Conservation (phyloP, 2,888 invertebrate species). For the Chrysolina americana region DNA sequence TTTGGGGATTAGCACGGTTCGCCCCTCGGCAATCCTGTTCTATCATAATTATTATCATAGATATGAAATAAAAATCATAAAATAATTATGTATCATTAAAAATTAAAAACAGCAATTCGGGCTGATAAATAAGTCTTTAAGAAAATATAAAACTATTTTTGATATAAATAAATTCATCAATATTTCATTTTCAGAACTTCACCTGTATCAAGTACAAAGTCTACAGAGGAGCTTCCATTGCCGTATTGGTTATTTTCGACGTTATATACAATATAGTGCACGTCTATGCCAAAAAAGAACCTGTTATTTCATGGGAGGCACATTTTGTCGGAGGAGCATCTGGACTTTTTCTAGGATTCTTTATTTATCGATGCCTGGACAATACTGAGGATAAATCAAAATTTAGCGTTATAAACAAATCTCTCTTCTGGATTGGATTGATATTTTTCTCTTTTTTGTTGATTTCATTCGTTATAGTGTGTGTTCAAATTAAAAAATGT, state of each 20-base stretch:
- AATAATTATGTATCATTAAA: too few species aligned
- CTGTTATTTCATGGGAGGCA: conserved; percentile 79
- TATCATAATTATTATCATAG: too few species aligned
- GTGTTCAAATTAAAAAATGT: conserved; percentile 58
- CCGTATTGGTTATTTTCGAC: conserved; percentile 78
- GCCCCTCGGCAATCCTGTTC: too few species aligned
- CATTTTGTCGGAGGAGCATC: conserved; percentile 80
- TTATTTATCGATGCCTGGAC: conserved; percentile 37
- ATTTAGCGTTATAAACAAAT: conserved; percentile 33
- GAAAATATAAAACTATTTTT: too few species aligned
- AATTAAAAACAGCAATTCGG: too few species aligned
- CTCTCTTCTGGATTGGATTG: conserved; percentile 54
- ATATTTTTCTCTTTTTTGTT: conserved; percentile 52
- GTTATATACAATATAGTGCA: conserved; percentile 73
- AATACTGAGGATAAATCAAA: conserved; percentile 25
- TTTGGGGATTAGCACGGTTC: too few species aligned
- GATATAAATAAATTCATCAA: too few species aligned
- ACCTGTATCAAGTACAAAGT: conserved; percentile 67
- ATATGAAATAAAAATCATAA: too few species aligned
- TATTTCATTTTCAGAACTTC: conserved; percentile 71
- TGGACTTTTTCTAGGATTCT: conserved; percentile 75
- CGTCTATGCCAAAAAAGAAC: conserved; percentile 68
- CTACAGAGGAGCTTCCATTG: conserved; percentile 75
- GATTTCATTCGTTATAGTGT: conserved; percentile 52
- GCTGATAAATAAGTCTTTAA: too few species aligned